Base-by-base conservation (phyloP, 2,797 vertebrate genomes). In the Bufotes viridis region DNA sequence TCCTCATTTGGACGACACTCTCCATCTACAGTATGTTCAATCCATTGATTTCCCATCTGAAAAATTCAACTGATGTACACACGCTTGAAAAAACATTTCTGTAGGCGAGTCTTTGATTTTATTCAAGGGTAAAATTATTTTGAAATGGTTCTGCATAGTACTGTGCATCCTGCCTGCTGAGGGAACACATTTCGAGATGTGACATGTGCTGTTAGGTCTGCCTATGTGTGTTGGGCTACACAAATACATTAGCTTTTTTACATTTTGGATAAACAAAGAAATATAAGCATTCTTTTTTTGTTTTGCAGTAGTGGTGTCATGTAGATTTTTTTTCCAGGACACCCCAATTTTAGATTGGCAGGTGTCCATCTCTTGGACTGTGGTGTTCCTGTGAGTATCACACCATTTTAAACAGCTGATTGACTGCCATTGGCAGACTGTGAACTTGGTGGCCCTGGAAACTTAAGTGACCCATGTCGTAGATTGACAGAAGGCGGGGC, bases 91-190 rank as follows among this genome's bases (percentile, higher is more conserved):
- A 86, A 86, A 82, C 74, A 89, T 86, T 76, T 81, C 84, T 87
- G 80, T 79, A 82, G 79, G 80, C 63, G 29, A 89, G 72, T 60
- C 51, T 86, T 85, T 85, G 83, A 89, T 82, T 89, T 83, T 89
- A 83, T 89, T 89, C 88, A 89, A 89, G 79, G 79, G 84, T 89
- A 86, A 83, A 86, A 89, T 89, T 86, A 87, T 89, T 89, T 82
- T 83, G 70, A 87, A 86, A 89, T 87, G 75, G 80, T 61, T 75
- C 58, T 29, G 78, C 60, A 61, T 80, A 74, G 63, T 81, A 57
- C 67, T 81, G 55, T 81, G 82, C 87, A 76, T 81, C 51, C 24
- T 61, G 87, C 87, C 72, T 88, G 81, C 81, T 89, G 84, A 60
- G 84, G 84, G 88, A 86, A 82, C 70, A 70, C 70, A 53, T 86